phyloP scores from a whole-genome alignment of 64 coral and sea anemone species.

The Montipora foliosa region DNA sequence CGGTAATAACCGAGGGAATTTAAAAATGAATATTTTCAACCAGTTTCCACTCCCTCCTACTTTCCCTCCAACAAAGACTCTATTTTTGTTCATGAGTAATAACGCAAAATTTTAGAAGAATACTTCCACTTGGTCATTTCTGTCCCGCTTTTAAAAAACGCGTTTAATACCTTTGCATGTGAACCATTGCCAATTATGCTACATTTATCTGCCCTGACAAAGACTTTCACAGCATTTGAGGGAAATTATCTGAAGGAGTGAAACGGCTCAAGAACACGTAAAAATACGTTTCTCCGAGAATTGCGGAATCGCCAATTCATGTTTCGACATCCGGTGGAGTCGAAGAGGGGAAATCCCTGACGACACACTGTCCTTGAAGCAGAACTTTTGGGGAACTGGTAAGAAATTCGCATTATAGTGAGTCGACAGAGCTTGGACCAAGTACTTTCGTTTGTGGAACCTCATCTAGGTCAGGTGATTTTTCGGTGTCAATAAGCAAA shows the following conservation, averaged over 20 bases:
- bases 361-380: background rate
- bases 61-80: background rate
- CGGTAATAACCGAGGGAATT: no score
- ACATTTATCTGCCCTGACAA: background rate
- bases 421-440: background rate
- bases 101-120: background rate
- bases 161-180: no score
- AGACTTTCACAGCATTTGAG: background rate
- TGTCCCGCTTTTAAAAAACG: no score
- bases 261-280: no score
- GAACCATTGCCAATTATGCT: no score
- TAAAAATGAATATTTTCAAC: no score
- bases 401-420: background rate
- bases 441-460: background rate
- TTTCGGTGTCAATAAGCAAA: background rate
- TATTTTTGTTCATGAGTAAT: background rate
- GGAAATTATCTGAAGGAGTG: background rate
- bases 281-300: background rate
- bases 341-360: constrained; percentile 13
- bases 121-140: background rate
- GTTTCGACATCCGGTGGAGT: constrained; percentile 4
- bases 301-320: background rate
- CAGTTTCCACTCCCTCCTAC: background rate
- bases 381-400: background rate
- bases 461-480: background rate